Evolutionary conservation across 2,888 invertebrate genomes (phyloP), one percentile per base, ranked within the genome.

Genomic region (Latrodectus hesperus): DNA sequence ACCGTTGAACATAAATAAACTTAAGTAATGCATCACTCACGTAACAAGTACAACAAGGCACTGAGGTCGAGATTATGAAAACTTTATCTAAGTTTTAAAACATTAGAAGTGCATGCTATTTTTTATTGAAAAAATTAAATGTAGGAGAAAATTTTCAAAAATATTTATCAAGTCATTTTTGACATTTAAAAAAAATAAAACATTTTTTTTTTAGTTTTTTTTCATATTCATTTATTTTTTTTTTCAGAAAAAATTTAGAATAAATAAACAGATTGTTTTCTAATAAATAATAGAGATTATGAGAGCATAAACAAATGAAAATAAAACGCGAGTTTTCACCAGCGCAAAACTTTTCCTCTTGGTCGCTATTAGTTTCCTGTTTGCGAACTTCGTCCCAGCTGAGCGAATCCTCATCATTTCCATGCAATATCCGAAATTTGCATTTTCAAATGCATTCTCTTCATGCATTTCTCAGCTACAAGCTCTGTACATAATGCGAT

Each of bases 21-120:
- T 38, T 38, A 3, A 72, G 14, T 8, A 17, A 72, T 72, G 14
- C 49, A 70, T 55, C 53, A 9, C n/a, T 5, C 16, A 16, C 52
- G 55, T 38, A 55, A 55, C n/a, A 65, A 76, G 65, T 76, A 26
- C 71, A 49, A 60, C 53, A 84, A 70, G 60, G 76, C 86, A 78
- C 87, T 88, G 87, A 60, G 87, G 51, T 64, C 87, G 87, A 88
- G 87, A 78, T 68, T 88, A 83, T 6, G 38, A 73, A 70, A 74
- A 88, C 72, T 87, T 87, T 76, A 53, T 55, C 53, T 55, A 80
- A 80, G 80, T 80, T 80, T 78, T 26, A 26, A 78, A 78, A 68
- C 12, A 60, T 60, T 60, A 60, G 60, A 38, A 38, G 38, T 9
- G 12, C 6, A 60, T 11, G 10, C 9, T 16, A 60, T 11, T 60